Conservation (phyloP, 2,797 vertebrate species). For the Mus minutoides region DNA sequence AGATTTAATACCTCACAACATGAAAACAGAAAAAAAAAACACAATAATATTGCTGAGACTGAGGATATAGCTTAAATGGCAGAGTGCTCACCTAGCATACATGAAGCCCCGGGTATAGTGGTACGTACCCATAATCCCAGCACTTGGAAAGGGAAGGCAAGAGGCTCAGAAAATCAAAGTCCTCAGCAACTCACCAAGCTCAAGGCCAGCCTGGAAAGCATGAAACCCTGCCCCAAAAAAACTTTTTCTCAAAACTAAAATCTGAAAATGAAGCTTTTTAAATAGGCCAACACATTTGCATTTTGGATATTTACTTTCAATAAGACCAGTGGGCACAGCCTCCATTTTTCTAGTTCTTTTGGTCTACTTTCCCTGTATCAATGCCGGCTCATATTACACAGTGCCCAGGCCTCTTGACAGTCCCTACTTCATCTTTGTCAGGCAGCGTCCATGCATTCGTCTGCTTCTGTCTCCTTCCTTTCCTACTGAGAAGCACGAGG, state of each 20-base stretch:
- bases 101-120: not conserved
- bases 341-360: slow-evolving; percentile 51
- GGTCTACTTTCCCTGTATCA: slow-evolving; percentile 59
- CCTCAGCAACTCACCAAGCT: not conserved
- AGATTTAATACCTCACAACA: slow-evolving; percentile 46
- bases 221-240: not conserved
- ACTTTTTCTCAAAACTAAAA: not conserved
- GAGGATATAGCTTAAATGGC: not conserved
- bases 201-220: not conserved
- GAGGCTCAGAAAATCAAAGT: not conserved
- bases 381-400: slow-evolving; percentile 46
- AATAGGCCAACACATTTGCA: slow-evolving; percentile 53
- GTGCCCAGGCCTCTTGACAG: slow-evolving; percentile 24
- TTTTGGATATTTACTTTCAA: slow-evolving; percentile 71
- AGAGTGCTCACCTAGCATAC: not conserved
- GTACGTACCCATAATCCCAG: not conserved
- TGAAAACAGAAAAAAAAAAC: not conserved
- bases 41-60: not conserved
- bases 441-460: not conserved
- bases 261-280: slow-evolving; percentile 3
- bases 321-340: slow-evolving; percentile 47
- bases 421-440: slow-evolving; percentile 39
- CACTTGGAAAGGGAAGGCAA: not conserved
- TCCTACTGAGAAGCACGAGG: slow-evolving; percentile 36
- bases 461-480: slow-evolving; percentile 37